Evolutionary conservation across 1,140 invertebrate genomes (phyloP).

Genomic region (Idris sp.): DNA sequence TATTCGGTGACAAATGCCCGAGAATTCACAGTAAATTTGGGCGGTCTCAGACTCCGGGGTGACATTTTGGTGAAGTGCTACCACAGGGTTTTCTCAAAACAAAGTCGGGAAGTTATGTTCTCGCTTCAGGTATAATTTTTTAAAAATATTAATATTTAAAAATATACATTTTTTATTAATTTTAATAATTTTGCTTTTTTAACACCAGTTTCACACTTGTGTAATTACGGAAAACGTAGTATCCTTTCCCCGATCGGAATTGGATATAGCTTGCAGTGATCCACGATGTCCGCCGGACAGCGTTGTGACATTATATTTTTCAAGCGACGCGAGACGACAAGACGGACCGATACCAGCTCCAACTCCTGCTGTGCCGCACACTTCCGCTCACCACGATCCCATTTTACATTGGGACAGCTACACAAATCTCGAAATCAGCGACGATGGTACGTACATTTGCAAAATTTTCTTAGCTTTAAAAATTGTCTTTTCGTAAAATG

Average conservation of each 20-base stretch:
- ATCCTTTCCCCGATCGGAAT: constrained; percentile 89
- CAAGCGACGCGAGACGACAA: constrained; percentile 77
- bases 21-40: constrained; percentile 86
- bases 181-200: constrained; percentile 9
- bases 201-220: constrained; percentile 92
- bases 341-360: constrained; percentile 84
- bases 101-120: constrained; percentile 76
- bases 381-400: constrained; percentile 82
- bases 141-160: too few relatives aligned
- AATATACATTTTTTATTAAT: too few relatives aligned
- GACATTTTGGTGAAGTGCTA: constrained; percentile 95
- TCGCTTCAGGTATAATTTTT: constrained; percentile 76
- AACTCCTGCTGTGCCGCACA: constrained; percentile 84
- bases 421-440: constrained; percentile 84
- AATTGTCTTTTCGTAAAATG: too few relatives aligned
- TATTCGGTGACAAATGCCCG: constrained; percentile 78
- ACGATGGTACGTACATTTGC: constrained; percentile 78
- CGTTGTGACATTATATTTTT: constrained; percentile 90
- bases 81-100: constrained; percentile 81
- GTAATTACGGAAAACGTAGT: constrained; percentile 90
- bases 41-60: constrained; percentile 87
- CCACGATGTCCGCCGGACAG: constrained; percentile 86
- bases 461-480: too few relatives aligned
- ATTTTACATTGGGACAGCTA: constrained; percentile 90
- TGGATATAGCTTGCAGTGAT: constrained; percentile 89